Evolutionary conservation across 2,113 vertebrate species (phyloP), one percentile per base, ranked within the genome.

Genomic region (Notarius quadriscutis): DNA sequence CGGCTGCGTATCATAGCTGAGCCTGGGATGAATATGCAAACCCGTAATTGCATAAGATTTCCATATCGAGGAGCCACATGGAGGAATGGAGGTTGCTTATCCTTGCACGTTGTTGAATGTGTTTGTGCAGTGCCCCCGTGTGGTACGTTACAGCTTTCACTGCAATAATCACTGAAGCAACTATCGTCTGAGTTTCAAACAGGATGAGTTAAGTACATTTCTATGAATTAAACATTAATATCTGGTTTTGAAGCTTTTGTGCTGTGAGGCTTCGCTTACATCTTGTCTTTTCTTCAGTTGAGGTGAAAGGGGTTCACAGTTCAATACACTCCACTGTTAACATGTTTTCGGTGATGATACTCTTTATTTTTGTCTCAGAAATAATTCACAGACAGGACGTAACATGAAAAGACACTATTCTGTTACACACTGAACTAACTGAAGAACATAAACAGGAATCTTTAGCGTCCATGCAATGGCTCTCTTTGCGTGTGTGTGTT

Each of bases 41-140:
- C 62, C 27, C 60, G 30, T 69, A 74, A 83, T 75, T 83, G 53
- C 63, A 83, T 60, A 78, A 50, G 9, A n/a, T 83, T 82, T 69
- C 57, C 53, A 60, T 72, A 86, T 34, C 58, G 41, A 82, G 67
- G 30, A 78, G 27, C 12, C 14, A 5, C 57, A 25, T 48, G 30
- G 41, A 34, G 17, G 48, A 67, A 51, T 9, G 15, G 48, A 15
- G 79, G 30, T 22, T 34, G 15, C 30, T 81, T 34, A 30, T 17
- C 14, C 27, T 55, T 84, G 83, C 9, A 2, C 41, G 10, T 22
- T 74, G 51, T 81, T 60, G 17, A 84, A n/a, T 22, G 78, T 85
- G 89, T 86, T 77, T 50, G 86, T 87, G 57, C 41, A 87, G 87
- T 90, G 84, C 84, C 87, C 87, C 69, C 89, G 82, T 81, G 87